These are phyloP conservation scores for Tetragnatha versicolor DNA, from an alignment of 1,140 invertebrate species.

Conservation along the genomic window DNA sequence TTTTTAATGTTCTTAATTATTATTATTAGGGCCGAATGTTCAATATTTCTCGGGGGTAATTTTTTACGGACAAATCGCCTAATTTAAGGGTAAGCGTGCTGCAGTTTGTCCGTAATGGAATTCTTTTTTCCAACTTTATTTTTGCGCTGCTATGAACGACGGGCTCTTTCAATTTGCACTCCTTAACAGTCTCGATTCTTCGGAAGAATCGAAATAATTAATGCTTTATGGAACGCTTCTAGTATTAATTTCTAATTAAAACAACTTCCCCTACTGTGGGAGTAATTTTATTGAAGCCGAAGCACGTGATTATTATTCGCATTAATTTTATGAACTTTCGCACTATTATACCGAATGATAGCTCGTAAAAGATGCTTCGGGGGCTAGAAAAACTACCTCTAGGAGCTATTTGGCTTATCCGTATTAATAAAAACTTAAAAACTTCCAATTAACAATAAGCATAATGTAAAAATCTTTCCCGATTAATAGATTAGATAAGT, in stretches of 20 bases:
- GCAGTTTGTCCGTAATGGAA: slow-evolving; percentile 37
- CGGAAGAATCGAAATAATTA: slow-evolving; percentile 11
- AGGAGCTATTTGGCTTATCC: too few relatives aligned
- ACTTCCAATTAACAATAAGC: background rate
- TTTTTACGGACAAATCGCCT: slow-evolving; percentile 30
- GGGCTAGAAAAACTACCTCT: background rate
- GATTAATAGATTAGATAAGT: too few relatives aligned
- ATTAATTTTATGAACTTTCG: slow-evolving; percentile 8
- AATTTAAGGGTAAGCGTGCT: slow-evolving; percentile 30
- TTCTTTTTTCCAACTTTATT: slow-evolving; percentile 12
- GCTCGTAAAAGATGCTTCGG: background rate
- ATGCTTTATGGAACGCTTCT: background rate
- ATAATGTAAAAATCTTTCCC: too few relatives aligned
- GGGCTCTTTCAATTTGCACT: background rate
- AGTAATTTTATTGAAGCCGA: slow-evolving; percentile 3
- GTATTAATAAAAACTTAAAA: too few relatives aligned
- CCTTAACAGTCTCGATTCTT: slow-evolving; percentile 29
- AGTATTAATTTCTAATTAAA: slow-evolving; percentile 27
- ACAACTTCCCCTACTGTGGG: background rate
- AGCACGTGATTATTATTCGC: background rate
- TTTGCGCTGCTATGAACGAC: slow-evolving; percentile 1
- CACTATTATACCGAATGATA: background rate
- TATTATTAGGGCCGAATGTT: slow-evolving; percentile 44
- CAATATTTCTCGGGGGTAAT: slow-evolving; percentile 7
- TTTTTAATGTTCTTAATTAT: slow-evolving; percentile 52